Evolutionary conservation across 2,888 invertebrate species (phyloP).

Genomic region (Agriotes lineatus): DNA sequence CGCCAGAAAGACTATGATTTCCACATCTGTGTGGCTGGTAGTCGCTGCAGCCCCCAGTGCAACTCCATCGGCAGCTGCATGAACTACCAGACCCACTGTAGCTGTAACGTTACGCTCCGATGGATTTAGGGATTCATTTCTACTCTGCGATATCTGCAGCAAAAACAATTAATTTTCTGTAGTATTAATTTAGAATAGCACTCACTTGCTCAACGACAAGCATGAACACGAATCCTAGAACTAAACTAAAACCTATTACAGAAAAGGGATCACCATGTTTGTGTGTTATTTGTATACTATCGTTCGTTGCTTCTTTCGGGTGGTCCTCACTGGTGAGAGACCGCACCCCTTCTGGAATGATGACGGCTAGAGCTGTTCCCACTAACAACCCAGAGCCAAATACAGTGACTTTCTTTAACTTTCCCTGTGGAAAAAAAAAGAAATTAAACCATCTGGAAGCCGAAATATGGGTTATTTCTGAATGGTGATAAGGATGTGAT

Average conservation of each 20-base stretch:
- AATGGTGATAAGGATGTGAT: no score
- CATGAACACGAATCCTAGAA: constrained; percentile 98
- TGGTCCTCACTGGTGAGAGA: constrained; percentile 69
- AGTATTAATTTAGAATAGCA: neutral
- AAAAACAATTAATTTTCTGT: neutral
- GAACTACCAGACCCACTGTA: constrained; percentile 96
- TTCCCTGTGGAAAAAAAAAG: constrained; percentile 75
- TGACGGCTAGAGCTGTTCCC: constrained; percentile 97
- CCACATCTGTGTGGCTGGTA: constrained; percentile 95
- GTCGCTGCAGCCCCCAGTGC: constrained; percentile 98
- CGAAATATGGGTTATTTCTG: no score
- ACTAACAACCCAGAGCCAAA: constrained; percentile 97
- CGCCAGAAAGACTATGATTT: constrained; percentile 97
- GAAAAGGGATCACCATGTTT: constrained; percentile 75
- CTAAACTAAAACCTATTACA: constrained; percentile 91
- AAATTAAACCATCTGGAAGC: constrained; percentile 18
- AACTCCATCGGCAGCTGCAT: constrained; percentile 98
- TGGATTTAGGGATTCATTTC: constrained; percentile 72
- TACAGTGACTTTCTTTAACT: constrained; percentile 92
- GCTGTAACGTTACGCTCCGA: constrained; percentile 88
- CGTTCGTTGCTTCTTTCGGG: constrained; percentile 55
- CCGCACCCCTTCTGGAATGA: constrained; percentile 98
- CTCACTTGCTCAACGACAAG: constrained; percentile 88
- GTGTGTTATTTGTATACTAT: constrained; percentile 65
- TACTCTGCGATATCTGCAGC: constrained; percentile 67